Conservation (phyloP, 1,140 invertebrate genomes). For the Drosophila lowei region DNA sequence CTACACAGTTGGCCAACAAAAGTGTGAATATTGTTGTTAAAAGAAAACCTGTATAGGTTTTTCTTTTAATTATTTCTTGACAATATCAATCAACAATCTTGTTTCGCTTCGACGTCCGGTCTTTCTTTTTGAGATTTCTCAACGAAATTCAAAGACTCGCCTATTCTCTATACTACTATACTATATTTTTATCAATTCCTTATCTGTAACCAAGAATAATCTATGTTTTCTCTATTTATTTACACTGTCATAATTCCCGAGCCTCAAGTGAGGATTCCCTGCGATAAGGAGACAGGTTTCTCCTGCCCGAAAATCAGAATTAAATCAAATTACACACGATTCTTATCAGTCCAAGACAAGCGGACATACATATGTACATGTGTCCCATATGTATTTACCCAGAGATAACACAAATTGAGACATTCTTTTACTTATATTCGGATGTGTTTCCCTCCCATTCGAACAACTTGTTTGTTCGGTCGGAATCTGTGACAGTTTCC, state of each 20-base stretch:
- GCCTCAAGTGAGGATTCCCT: not conserved
- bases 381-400: constrained; percentile 5
- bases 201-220: constrained; percentile 16
- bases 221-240: constrained; percentile 14
- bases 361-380: not conserved
- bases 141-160: no score
- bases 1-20: no score
- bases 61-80: no score
- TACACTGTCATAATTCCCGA: constrained; percentile 26
- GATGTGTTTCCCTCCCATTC: not conserved
- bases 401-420: constrained; percentile 29
- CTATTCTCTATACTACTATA: no score
- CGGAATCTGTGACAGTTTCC: constrained; percentile 20
- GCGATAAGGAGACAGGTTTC: not conserved
- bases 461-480: constrained; percentile 10
- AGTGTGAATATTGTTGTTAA: no score
- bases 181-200: not conserved
- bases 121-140: no score
- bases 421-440: constrained; percentile 14
- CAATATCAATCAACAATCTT: no score
- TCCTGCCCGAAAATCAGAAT: not conserved
- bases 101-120: no score
- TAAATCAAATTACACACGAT: constrained; percentile 7
- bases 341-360: constrained; percentile 15
- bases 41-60: no score